A percentile compares a stretch with the other conserved stretches of the same genome.
phyloP scores from a whole-genome alignment of 2,888 invertebrate genomes.

The Brachypalpus laphriformis region DNA sequence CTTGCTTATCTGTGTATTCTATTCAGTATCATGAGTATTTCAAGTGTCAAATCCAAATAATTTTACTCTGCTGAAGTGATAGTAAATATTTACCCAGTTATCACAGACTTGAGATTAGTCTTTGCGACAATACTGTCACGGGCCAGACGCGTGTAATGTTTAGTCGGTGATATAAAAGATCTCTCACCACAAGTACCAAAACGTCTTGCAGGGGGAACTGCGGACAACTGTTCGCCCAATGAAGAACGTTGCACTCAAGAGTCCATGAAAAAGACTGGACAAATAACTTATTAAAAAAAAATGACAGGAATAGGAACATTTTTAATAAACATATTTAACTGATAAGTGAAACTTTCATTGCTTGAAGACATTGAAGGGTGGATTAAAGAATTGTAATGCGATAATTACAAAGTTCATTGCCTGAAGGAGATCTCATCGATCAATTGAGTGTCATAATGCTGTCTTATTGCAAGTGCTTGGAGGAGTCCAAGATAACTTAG shows the following conservation, averaged over 20 bases:
- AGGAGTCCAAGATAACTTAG: not conserved
- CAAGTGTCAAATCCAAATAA: slow-evolving; percentile 16
- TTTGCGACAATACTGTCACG: not conserved
- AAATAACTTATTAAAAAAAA: too few species aligned
- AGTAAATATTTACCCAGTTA: slow-evolving; percentile 12
- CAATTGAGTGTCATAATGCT: not conserved
- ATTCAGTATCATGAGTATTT: slow-evolving; percentile 4
- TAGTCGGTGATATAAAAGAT: not conserved
- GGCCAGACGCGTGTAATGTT: not conserved
- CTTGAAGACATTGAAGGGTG: not conserved
- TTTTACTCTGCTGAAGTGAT: not conserved
- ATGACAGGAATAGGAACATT: too few species aligned
- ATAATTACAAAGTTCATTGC: not conserved
- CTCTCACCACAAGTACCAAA: not conserved
- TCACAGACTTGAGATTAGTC: slow-evolving; percentile 2
- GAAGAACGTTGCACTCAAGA: too few species aligned
- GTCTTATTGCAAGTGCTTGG: not conserved
- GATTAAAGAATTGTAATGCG: not conserved
- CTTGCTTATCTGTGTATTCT: slow-evolving; percentile 6
- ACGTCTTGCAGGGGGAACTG: too few species aligned
- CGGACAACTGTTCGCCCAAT: too few species aligned
- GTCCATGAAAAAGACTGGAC: not conserved
- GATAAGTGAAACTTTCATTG: not conserved
- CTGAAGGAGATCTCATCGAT: not conserved
- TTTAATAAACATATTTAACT: not conserved